phyloP scores from a whole-genome alignment of 2,113 vertebrate species.

The Chitala chitala region DNA sequence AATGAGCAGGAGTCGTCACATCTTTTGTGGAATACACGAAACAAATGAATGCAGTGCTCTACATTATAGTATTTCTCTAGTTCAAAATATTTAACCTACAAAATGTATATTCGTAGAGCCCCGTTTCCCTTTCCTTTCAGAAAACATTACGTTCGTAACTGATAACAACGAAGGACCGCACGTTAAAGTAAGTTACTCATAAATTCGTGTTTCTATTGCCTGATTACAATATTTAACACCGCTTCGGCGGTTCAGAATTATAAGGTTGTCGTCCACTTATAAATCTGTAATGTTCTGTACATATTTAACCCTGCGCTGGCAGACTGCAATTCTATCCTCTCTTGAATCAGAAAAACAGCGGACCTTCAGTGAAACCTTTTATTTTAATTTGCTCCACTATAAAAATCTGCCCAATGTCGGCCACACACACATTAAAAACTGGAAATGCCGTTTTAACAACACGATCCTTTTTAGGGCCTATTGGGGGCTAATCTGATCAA shows the following conservation, averaged over 20 bases:
- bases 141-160: too few relatives aligned
- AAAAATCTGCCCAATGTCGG: constrained; percentile 42
- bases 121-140: too few relatives aligned
- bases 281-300: constrained; percentile 35
- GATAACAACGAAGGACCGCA: too few relatives aligned
- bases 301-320: constrained; percentile 40
- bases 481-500: constrained; percentile 66
- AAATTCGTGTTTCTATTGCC: too few relatives aligned
- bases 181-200: too few relatives aligned
- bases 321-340: constrained; percentile 18
- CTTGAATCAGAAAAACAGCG: constrained; percentile 32
- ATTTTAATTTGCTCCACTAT: constrained; percentile 35
- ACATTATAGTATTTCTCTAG: neutral
- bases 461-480: constrained; percentile 48
- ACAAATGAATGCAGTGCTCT: neutral
- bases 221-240: too few relatives aligned
- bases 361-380: constrained; percentile 38
- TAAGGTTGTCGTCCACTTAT: too few relatives aligned
- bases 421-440: constrained; percentile 37
- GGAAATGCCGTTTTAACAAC: constrained; percentile 47
- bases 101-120: too few relatives aligned
- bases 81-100: too few relatives aligned
- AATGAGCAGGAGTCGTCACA: neutral
- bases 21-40: neutral
- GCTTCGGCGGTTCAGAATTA: constrained; percentile 32